Conservation (phyloP, 2,113 vertebrate genomes). For the Myiagra hebetior region DNA sequence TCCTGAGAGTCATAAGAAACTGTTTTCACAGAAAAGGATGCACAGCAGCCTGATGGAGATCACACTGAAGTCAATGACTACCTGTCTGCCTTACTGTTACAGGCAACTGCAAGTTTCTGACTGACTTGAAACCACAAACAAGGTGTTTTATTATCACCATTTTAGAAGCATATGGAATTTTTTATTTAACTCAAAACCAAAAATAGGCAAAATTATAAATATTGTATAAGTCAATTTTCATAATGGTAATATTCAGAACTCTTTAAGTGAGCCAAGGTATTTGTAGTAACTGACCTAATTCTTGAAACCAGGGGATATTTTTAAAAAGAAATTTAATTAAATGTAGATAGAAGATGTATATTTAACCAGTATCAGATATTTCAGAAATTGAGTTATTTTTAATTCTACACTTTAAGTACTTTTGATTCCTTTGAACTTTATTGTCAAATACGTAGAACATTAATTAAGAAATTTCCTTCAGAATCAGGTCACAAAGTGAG, state of each 20-base stretch:
- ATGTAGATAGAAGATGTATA: neutral
- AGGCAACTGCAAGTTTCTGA: neutral
- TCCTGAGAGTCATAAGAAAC: neutral
- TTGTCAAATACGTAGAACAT: neutral
- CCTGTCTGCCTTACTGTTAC: neutral
- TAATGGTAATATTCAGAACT: neutral
- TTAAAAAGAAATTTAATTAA: neutral
- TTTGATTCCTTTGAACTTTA: neutral
- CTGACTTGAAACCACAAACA: neutral
- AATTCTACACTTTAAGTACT: neutral
- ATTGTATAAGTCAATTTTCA: neutral
- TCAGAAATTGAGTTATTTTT: neutral
- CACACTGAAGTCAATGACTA: neutral
- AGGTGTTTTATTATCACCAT: neutral
- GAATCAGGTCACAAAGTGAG: neutral
- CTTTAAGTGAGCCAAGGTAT: neutral
- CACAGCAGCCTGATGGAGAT: neutral
- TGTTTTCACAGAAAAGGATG: neutral
- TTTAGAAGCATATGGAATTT: neutral
- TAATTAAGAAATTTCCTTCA: neutral
- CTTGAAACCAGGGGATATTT: neutral
- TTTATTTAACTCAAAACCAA: neutral
- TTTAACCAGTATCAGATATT: neutral
- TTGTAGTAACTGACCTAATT: conserved; percentile 19
- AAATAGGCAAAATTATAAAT: neutral